These are phyloP conservation scores for Pseudeuparius sepicola DNA, from an alignment of 2,888 invertebrate genomes.

Conservation along the genomic window DNA sequence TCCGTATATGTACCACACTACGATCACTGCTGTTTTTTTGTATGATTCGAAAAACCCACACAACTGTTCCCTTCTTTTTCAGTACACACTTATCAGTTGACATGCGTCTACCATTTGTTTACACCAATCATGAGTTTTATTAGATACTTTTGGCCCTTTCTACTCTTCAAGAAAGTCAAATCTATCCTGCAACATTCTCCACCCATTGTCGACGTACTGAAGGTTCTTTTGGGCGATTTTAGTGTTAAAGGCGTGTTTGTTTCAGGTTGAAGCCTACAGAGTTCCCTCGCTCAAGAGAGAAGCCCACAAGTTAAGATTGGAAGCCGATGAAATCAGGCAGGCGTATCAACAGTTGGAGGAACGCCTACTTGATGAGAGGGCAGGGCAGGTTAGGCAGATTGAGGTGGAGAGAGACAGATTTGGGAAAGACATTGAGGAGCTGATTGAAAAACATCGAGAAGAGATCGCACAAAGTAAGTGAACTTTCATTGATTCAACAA, in stretches of 20 bases:
- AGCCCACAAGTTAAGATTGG: conserved; percentile 41
- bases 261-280: conserved; percentile 53
- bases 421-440: conserved; percentile 31
- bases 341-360: conserved; percentile 40
- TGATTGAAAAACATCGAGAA: conserved; percentile 31
- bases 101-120: too few species aligned
- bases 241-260: too few species aligned
- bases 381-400: conserved; percentile 33
- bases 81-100: too few species aligned
- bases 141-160: too few species aligned
- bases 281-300: conserved; percentile 44
- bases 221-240: conserved; percentile 4
- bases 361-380: conserved; percentile 36
- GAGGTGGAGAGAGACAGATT: conserved; percentile 35
- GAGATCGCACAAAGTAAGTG: conserved; percentile 34
- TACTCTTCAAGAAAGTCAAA: too few species aligned
- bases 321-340: conserved; percentile 39
- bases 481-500: conserved; percentile 4
- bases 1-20: too few species aligned
- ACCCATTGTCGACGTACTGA: too few species aligned
- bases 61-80: too few species aligned
- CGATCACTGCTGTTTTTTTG: too few species aligned
- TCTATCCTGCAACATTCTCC: too few species aligned
- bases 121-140: too few species aligned
- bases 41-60: too few species aligned